Base-by-base conservation (phyloP, 2,113 vertebrate genomes). In the Galemys pyrenaicus region DNA sequence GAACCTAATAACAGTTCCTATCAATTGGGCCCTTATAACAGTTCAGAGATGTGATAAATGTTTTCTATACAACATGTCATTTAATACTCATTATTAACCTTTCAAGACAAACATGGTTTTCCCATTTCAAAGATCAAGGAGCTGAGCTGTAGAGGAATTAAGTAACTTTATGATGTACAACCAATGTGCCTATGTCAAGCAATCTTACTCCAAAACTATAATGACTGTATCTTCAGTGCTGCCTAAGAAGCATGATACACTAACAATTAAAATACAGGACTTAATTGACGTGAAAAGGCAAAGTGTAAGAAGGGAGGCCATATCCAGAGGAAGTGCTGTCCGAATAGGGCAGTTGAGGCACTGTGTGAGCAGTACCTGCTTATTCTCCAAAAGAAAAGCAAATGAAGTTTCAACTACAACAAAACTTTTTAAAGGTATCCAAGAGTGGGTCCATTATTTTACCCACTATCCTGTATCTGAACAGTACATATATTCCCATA, bases 351-450 rank as follows among this genome's bases (percentile, higher is more conserved):
- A 15, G 9, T 67, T 91, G 46, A 82, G 32, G 60, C 28, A 10
- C 8, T 12, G 15, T 71, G 28, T n/a, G 28, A 82, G 56, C 70
- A 17, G 73, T 71, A 89, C 81, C 49, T 58, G 83, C 20, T 70
- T 81, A 67, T 82, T 5, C 80, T 32, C 28, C 65, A 89, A 67
- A 71, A 91, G 39, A 71, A 85, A 91, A 78, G 60, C 67, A 81
- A 51, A 32, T 81, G 51, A 91, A 82, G 44, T 51, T 35, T 73
- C 32, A 83, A 13, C 46, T 60, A 41, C 49, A 44, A 65, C 30
- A 49, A 75, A 73, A 75, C 39, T 46, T 65, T 80, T 74, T 51
- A 85, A 73, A 74, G 37, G 32, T 24, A 44, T 17, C 12, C 20
- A 87, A 58, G 60, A 83, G 46, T 56, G 51, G 49, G 28, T 12